Evolutionary conservation across 2,113 vertebrate genomes (phyloP), one percentile per base, ranked within the genome.

Genomic region (Ciconia maguari): DNA sequence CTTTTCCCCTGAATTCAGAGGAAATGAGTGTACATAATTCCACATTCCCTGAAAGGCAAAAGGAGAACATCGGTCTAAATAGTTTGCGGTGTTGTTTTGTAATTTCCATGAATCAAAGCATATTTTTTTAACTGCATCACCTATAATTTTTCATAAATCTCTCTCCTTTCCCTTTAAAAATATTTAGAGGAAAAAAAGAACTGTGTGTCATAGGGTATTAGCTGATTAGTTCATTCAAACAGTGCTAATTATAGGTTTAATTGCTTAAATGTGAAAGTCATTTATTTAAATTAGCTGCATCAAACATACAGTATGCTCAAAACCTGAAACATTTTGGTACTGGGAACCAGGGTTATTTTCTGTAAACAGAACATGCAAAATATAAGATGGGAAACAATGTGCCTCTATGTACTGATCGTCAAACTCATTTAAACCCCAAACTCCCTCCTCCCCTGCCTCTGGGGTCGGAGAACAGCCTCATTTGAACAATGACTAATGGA

Each of bases 401-500:
- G 94, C 82, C 87, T 96, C 96, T 97, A 64, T 96, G 92, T 91
- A 95, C 91, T 95, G 94, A 97, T 96, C 57, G 27, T 93, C 93
- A 97, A 97, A 97, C 97, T 95, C 97, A 93, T 97, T 97, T 97
- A 97, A 97, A 95, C 94, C 96, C 96, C 93, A 96, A 96, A 96
- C 84, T 97, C 96, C 97, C 97, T 96, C 95, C 95, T 96, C 93
- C 96, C 78, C 78, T 94, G 95, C 93, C 93, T 86, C 90, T 94
- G 93, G 87, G 96, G 97, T 98, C 83, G 87, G 72, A 89, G 95
- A 95, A 84, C 96, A 96, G 91, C 54, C 93, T 97, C 92, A 85
- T 97, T 96, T 83, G 79, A 97, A 97, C 95, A 96, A 97, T 88
- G 93, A 95, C 92, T 92, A 98, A 97, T 96, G 96, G 94, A 96